phyloP scores from a whole-genome alignment of 2,888 invertebrate species.

The Orchesella flavescens region DNA sequence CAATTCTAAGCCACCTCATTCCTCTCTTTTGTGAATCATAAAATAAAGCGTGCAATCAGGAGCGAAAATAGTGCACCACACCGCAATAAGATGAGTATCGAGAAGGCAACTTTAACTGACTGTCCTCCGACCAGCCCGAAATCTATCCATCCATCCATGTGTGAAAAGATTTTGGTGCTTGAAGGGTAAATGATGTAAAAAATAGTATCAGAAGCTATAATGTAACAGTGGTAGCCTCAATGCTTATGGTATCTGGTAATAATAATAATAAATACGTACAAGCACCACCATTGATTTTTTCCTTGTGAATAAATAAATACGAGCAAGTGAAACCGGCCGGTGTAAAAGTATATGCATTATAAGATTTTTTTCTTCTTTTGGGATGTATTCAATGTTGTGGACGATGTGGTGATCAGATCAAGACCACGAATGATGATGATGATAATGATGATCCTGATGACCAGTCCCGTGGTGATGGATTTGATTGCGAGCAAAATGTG shows the following conservation, averaged over 20 bases:
- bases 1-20: too few relatives aligned
- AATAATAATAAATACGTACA: slow-evolving; percentile 24
- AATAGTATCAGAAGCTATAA: background rate
- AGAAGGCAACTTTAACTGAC: too few relatives aligned
- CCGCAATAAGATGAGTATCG: slow-evolving; percentile 24
- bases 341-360: too few relatives aligned
- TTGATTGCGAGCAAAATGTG: slow-evolving; percentile 48
- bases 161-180: slow-evolving; percentile 45
- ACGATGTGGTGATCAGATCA: slow-evolving; percentile 45
- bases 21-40: too few relatives aligned
- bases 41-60: too few relatives aligned
- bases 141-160: slow-evolving; percentile 31
- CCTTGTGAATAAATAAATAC: background rate
- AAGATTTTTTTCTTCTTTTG: too few relatives aligned
- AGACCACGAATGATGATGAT: slow-evolving; percentile 21
- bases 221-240: too few relatives aligned
- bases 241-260: background rate
- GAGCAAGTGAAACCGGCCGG: slow-evolving; percentile 30
- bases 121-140: background rate
- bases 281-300: too few relatives aligned
- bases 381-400: background rate
- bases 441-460: slow-evolving; percentile 37
- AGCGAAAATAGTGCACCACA: too few relatives aligned
- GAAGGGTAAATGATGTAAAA: slow-evolving; percentile 39
- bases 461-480: slow-evolving; percentile 63